Base-by-base conservation (phyloP, 2,797 vertebrate genomes). In the Prionace glauca region DNA sequence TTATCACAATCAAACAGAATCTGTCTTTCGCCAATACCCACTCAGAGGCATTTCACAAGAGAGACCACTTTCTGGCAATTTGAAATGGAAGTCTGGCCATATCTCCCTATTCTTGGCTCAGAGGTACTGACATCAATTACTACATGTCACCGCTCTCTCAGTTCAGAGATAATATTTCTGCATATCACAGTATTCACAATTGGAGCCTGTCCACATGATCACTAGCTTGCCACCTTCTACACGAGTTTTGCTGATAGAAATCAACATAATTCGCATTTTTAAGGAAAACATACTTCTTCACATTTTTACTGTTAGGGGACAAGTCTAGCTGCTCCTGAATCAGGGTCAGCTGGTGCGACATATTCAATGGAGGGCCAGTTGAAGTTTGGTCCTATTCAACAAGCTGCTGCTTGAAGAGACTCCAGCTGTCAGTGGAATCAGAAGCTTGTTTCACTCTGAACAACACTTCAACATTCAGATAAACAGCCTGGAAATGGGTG, bases 401-500 rank as follows among this genome's bases (percentile, higher is more conserved):
- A 69, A 24, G n/a, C n/a, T 92, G 18, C 62, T 62, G n/a, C 20
- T 41, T 69, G 16, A 92, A 92, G 65, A 5, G 62, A 0, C 41
- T 69, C n/a, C n/a, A 69, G 18, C 26, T 22, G 65, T 41, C 62
- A 20, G n/a, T 24, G n/a, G 62, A 65, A n/a, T 69, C 67, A 22
- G 90, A 92, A 69, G 41, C 90, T 11, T 69, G 90, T 20, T 67
- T 69, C 62, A 41, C n/a, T 41, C n/a, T 69, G 90, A 92, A 92
- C 69, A 67, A 69, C n/a, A 69, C 90, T 69, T 41, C 90, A 69
- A 67, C 36, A 7, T 92, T 69, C 62, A 92, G 69, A 92, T 41
- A 69, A 69, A 41, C 90, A 92, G n/a, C 90, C 90, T 69, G 36
- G n/a, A 65, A 69, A 56, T 92, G 90, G n/a, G 90, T 22, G 41